Evolutionary conservation across 2,113 vertebrate species (phyloP).

Genomic region (Diphyllodes magnificus): DNA sequence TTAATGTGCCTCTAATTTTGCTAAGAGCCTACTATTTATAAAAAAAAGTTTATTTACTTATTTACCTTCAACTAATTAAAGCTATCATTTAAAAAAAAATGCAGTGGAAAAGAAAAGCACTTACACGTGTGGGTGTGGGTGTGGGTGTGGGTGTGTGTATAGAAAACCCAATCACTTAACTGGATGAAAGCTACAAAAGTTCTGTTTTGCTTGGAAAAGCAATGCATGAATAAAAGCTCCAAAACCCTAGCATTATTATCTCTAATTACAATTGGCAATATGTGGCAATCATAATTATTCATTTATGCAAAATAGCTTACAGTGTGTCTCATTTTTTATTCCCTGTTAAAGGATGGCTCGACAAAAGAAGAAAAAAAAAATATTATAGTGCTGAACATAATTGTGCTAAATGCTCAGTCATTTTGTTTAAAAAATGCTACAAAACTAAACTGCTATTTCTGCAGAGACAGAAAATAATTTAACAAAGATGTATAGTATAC

Average conservation of each 20-base stretch:
- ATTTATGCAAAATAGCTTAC: constrained; percentile 65
- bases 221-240: constrained; percentile 47
- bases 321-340: constrained; percentile 66
- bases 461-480: constrained; percentile 52
- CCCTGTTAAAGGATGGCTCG: constrained; percentile 55
- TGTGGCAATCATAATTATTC: constrained; percentile 66
- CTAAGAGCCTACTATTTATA: constrained; percentile 67
- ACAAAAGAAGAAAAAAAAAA: constrained; percentile 45
- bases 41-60: constrained; percentile 63
- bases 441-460: constrained; percentile 45
- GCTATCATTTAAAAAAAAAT: neutral
- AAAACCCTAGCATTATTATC: constrained; percentile 54
- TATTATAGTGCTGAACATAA: constrained; percentile 41
- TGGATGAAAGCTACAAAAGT: constrained; percentile 19
- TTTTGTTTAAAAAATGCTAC: constrained; percentile 53
- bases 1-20: constrained; percentile 67
- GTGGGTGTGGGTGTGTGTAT: neutral
- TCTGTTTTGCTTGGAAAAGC: constrained; percentile 44
- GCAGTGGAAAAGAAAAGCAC: neutral
- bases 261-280: constrained; percentile 70
- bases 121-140: neutral
- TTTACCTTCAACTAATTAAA: constrained; percentile 64
- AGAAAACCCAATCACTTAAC: neutral
- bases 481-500: constrained; percentile 28
- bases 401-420: constrained; percentile 47